phyloP scores from a whole-genome alignment of 2,888 invertebrate species.

The Nymphalis urticae region DNA sequence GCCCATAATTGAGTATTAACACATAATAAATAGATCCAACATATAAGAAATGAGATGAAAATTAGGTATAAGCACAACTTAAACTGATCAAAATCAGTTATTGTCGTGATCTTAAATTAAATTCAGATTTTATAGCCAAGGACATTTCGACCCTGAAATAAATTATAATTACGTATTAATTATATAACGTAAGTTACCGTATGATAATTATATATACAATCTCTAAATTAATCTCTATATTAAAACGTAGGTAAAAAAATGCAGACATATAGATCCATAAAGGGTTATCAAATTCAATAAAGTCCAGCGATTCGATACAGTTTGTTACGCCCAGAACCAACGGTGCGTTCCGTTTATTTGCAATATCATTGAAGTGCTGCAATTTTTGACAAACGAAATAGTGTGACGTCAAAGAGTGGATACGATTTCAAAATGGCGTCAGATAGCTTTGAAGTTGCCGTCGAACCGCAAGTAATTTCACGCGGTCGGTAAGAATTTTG shows the following conservation, averaged over 20 bases:
- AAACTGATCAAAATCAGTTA: too few species aligned
- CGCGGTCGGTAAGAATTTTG: background rate
- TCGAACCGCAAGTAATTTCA: background rate
- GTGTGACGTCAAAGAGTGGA: conserved; percentile 1
- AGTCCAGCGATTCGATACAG: conserved; percentile 17
- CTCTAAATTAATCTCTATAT: too few species aligned
- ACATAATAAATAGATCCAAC: too few species aligned
- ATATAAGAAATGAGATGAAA: too few species aligned
- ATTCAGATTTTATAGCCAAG: too few species aligned
- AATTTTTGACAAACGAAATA: conserved; percentile 20
- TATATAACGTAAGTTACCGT: too few species aligned
- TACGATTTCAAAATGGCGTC: background rate
- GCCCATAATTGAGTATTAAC: too few species aligned
- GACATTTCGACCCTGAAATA: too few species aligned
- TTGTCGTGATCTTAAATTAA: too few species aligned
- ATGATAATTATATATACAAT: background rate
- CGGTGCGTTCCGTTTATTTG: conserved; percentile 22
- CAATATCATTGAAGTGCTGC: conserved; percentile 10
- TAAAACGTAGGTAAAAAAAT: background rate
- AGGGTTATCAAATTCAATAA: conserved; percentile 21
- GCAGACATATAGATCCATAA: background rate
- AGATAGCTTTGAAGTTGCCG: background rate
- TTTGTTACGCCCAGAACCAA: conserved; percentile 22
- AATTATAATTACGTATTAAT: too few species aligned
- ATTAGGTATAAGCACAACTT: too few species aligned